Base-by-base conservation (phyloP, 2,113 vertebrate species). In the Callaeas wilsoni region DNA sequence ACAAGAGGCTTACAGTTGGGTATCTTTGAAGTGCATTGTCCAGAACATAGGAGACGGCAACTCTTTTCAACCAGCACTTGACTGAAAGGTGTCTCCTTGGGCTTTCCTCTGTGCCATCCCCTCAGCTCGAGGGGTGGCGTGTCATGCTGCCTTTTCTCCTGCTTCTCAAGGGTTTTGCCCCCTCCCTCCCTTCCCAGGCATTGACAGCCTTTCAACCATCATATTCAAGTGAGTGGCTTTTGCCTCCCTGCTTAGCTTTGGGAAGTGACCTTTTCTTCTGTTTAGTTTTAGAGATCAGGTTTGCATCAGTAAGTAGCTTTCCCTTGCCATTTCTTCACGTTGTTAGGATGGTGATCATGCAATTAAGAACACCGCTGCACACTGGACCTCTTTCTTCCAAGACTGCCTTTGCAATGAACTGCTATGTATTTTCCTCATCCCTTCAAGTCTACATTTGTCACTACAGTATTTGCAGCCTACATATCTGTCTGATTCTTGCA, bases 41-140 rank as follows among this genome's bases (percentile, higher is more conserved):
- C n/a, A 76, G 86, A 79, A 52, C 49, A 68, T 25, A n/a, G n/a
- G 21, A 90, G 42, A 52, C 75, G 14, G 27, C 35, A 71, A 39
- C 14, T 10, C 33, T 71, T 75, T 82, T 78, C 83, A 79, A 13
- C 20, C 14, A 90, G 29, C 26, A 29, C 23, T 75, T 71, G 71
- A 67, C 21, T 30, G 19, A 17, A 67, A 70, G 23, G 4, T 81
- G 3, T 49, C 22, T 46, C 35, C 81, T 50, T 8, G 41, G 42
- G 7, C 26, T 75, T 81, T 87, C 60, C 16, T 71, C 82, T 37
- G 12, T 57, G 69, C 65, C 68, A 41, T 35, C 41, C 44, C 35
- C 19, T 81, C 0, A 0, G 25, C 47, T 56, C 29, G 57, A 68
- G 19, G 30, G 14, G 6, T 27, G 26, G 16, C 2, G 1, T 39